Conservation (phyloP, 2,888 invertebrate genomes). For the Conomelus anceps region DNA sequence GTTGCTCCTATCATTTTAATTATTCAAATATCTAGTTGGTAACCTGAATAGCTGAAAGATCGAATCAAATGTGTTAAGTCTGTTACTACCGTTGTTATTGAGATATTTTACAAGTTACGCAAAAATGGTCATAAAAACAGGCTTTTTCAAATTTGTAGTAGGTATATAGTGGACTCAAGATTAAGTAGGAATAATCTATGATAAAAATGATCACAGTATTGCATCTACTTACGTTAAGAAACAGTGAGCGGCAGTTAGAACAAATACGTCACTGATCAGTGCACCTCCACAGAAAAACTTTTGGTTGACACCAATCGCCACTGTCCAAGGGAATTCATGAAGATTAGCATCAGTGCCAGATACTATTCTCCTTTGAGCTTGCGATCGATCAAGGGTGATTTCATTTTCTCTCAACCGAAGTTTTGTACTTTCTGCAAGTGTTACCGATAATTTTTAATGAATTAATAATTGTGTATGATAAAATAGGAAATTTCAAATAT, state of each 20-base stretch:
- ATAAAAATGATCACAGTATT: neutral
- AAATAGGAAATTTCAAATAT: slow-evolving; percentile 14
- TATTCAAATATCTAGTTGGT: too few relatives aligned
- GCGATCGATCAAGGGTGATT: slow-evolving; percentile 4
- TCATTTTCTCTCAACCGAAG: slow-evolving; percentile 27
- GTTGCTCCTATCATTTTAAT: too few relatives aligned
- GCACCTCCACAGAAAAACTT: slow-evolving; percentile 42
- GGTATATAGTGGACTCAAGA: too few relatives aligned
- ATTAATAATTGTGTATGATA: neutral
- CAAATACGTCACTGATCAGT: slow-evolving; percentile 38
- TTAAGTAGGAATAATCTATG: neutral
- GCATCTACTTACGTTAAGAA: slow-evolving; percentile 38
- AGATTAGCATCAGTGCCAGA: slow-evolving; percentile 39
- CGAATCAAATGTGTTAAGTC: too few relatives aligned
- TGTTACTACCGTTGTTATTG: too few relatives aligned
- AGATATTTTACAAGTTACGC: neutral
- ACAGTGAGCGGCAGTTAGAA: slow-evolving; percentile 43
- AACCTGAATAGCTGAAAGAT: too few relatives aligned
- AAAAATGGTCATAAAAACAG: too few relatives aligned
- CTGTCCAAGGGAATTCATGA: slow-evolving; percentile 42
- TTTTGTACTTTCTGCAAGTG: slow-evolving; percentile 28
- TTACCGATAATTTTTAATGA: neutral
- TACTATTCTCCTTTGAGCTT: slow-evolving; percentile 37
- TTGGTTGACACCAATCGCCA: slow-evolving; percentile 40
- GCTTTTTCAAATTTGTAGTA: too few relatives aligned